Evolutionary conservation across 2,113 vertebrate species (phyloP).

Genomic region (Xiphophorus maculatus): DNA sequence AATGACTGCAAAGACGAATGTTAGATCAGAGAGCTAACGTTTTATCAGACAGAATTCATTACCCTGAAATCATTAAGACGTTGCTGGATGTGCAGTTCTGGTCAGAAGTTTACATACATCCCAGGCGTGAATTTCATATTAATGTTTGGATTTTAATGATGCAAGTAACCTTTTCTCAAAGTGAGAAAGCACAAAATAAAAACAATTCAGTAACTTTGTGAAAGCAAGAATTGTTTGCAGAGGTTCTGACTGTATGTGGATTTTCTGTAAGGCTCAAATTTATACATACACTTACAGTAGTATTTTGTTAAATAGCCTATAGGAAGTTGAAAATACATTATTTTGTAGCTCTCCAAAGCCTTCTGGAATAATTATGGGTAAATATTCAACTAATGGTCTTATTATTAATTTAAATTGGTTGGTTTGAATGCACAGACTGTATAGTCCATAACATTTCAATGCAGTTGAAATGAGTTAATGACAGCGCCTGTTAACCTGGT

Average conservation of each 20-base stretch:
- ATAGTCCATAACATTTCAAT: too few relatives aligned
- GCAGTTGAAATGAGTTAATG: too few relatives aligned
- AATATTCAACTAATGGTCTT: too few relatives aligned
- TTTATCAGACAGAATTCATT: neutral
- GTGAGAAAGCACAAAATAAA: neutral
- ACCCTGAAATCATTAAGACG: conserved; percentile 1
- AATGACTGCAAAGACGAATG: conserved; percentile 40
- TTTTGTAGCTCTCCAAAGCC: too few relatives aligned
- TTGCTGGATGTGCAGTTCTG: neutral
- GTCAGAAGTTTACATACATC: neutral
- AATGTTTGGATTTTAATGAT: neutral
- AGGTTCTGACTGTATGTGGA: neutral
- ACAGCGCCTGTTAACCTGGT: too few relatives aligned
- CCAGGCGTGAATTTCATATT: too few relatives aligned
- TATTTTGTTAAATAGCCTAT: too few relatives aligned
- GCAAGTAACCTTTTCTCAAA: neutral
- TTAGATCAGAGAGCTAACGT: conserved; percentile 24
- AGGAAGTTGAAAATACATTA: too few relatives aligned
- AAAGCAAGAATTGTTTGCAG: neutral
- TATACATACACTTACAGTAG: too few relatives aligned
- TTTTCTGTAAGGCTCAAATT: neutral
- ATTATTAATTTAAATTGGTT: too few relatives aligned
- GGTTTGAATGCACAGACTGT: too few relatives aligned
- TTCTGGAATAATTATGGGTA: too few relatives aligned
- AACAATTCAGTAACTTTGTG: neutral